Evolutionary conservation across 2,797 vertebrate genomes (phyloP), one percentile per base, ranked within the genome.

Genomic region (Apogon hyalosoma): DNA sequence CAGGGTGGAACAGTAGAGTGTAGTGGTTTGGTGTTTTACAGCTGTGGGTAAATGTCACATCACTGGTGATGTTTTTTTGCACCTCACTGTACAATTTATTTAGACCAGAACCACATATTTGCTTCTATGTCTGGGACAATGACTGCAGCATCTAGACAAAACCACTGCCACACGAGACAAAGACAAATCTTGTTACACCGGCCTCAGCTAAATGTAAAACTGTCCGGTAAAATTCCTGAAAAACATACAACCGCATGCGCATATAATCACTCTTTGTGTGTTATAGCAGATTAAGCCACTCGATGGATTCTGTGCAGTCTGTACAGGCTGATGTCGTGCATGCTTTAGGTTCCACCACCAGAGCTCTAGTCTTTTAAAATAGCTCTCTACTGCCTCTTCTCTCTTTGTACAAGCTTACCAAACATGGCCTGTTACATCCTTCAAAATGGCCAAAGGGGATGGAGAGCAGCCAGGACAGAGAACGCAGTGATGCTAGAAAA

Each of bases 351-450:
- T 43, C 33, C 33, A 36, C 33, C 14, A 43, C 41, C 41, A 43
- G 41, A 43, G 41, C 41, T 43, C 41, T 15, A 43, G 54, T 43
- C 54, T 80, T 77, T 40, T 79, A 58, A 61, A 77, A 2, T 21
- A 12, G 24, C 64, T 45, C 14, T 43, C 18, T 1, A 1, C 61
- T 61, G 56, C 61, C 46, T 55, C 21, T 1, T 60, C 74, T 46
- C 51, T 66, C 56, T 65, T 54, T 68, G 47, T 47, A 64, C 50
- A 75, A 71, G 67, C 65, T 73, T 73, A 80, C 84, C 87, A 89
- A 90, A 87, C 81, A 83, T 85, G 79, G 80, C 70, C 74, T 82
- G 80, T 67, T 74, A 18, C 39, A 57, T 85, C 73, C 63, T 72
- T 85, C 77, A 70, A 75, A 83, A 73, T 55, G 51, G 48, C 66